phyloP scores from a whole-genome alignment of 2,113 vertebrate species.

The Hemicordylus capensis region DNA sequence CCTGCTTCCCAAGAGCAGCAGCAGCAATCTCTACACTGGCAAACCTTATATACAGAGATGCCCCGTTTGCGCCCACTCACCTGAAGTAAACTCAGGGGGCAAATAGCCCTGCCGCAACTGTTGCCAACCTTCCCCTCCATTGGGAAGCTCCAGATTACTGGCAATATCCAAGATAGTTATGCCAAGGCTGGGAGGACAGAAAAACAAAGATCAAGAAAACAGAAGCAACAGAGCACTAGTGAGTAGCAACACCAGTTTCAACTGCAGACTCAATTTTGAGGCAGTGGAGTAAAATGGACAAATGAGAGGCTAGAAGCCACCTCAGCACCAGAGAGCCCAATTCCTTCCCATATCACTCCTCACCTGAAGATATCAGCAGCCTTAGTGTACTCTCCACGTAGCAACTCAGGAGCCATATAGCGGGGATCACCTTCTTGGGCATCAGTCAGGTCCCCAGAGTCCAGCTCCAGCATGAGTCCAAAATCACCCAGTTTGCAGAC shows the following conservation, averaged over 20 bases:
- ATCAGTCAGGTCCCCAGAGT: constrained; percentile 39
- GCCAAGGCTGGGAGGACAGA: constrained; percentile 78
- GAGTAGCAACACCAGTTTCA: background rate
- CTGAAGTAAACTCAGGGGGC: constrained; percentile 83
- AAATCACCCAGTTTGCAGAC: constrained; percentile 90
- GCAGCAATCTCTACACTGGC: background rate
- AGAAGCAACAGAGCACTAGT: background rate
- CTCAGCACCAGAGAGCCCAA: background rate
- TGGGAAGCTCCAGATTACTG: constrained; percentile 89
- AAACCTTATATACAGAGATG: background rate
- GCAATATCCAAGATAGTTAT: constrained; percentile 89
- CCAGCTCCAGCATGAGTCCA: constrained; percentile 83
- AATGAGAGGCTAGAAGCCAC: background rate
- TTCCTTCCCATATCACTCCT: background rate
- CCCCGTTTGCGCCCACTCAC: constrained; percentile 62
- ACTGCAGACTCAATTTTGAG: background rate
- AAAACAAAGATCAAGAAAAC: background rate
- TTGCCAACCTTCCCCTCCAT: constrained; percentile 90
- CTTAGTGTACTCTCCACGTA: constrained; percentile 81
- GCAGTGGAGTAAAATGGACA: background rate
- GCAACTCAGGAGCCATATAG: constrained; percentile 92
- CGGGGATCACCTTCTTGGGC: constrained; percentile 89
- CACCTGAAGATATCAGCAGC: constrained; percentile 92
- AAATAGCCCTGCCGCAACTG: constrained; percentile 85
- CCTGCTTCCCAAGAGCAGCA: background rate